Conservation (phyloP, 2,888 invertebrate species). For the Hirtodrosophila trivittata region DNA sequence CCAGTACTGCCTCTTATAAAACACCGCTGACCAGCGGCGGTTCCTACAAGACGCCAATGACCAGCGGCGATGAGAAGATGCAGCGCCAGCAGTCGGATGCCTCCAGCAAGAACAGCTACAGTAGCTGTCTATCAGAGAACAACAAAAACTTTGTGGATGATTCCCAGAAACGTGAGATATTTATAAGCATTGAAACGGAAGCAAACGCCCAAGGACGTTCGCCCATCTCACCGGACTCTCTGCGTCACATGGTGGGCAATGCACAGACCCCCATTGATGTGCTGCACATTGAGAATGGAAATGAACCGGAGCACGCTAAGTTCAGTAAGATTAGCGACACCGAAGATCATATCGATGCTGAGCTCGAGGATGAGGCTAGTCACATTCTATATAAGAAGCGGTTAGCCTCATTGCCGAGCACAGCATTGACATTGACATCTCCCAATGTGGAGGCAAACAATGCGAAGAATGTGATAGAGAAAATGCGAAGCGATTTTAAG, state of each 20-base stretch:
- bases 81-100: conserved; percentile 30
- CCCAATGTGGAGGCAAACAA: conserved; percentile 82
- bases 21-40: conserved; percentile 10
- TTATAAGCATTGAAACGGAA: conserved; percentile 83
- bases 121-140: conserved; percentile 11
- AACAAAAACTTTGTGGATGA: conserved; percentile 26
- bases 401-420: conserved; percentile 37
- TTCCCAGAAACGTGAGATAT: conserved; percentile 80
- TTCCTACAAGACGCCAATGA: conserved; percentile 36
- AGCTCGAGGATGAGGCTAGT: conserved; percentile 39
- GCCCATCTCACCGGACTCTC: conserved; percentile 73
- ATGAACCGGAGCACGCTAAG: conserved; percentile 78
- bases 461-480: conserved; percentile 81
- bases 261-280: conserved; percentile 79
- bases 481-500: conserved; percentile 78
- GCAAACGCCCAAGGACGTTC: conserved; percentile 78
- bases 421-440: conserved; percentile 31
- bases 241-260: conserved; percentile 81
- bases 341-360: conserved; percentile 63
- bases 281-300: conserved; percentile 78
- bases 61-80: conserved; percentile 42
- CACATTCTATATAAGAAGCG: conserved; percentile 27
- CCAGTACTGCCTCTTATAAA: conserved; percentile 18
- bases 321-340: conserved; percentile 81
- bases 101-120: conserved; percentile 2